Percentiles rank a stretch among this genome's conserved stretches.
These are phyloP conservation scores for Ochotona princeps DNA, from an alignment of 2,113 vertebrate genomes.

Conservation along the genomic window DNA sequence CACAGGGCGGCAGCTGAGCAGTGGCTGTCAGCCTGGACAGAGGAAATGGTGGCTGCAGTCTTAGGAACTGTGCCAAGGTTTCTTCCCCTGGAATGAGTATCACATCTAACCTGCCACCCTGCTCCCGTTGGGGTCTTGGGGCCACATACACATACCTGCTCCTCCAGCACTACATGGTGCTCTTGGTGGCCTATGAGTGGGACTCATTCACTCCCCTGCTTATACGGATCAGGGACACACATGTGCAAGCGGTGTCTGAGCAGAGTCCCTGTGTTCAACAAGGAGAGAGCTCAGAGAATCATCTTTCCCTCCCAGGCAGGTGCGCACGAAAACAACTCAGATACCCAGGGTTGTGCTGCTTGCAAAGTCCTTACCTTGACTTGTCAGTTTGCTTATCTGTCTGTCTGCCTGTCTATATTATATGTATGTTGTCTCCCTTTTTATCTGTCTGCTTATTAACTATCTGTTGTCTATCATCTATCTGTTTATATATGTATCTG, in stretches of 20 bases:
- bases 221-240: neutral
- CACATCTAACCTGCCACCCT: neutral
- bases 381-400: no score
- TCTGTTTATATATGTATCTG: no score
- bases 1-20: neutral
- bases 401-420: no score
- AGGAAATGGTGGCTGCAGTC: neutral
- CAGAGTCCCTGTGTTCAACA: neutral
- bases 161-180: neutral
- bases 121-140: neutral
- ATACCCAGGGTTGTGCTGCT: neutral
- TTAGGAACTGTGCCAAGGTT: neutral
- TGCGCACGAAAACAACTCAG: neutral
- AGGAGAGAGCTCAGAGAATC: neutral
- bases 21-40: neutral
- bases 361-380: neutral
- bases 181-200: neutral
- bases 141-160: neutral
- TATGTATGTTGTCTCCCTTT: no score
- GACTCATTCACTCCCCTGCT: neutral
- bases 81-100: neutral
- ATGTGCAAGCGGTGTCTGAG: neutral
- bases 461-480: no score
- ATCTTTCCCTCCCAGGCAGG: neutral
- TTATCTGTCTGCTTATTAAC: no score